These are phyloP conservation scores for Scaptomyza reducta DNA, from an alignment of 2,888 invertebrate genomes.

Conservation along the genomic window DNA sequence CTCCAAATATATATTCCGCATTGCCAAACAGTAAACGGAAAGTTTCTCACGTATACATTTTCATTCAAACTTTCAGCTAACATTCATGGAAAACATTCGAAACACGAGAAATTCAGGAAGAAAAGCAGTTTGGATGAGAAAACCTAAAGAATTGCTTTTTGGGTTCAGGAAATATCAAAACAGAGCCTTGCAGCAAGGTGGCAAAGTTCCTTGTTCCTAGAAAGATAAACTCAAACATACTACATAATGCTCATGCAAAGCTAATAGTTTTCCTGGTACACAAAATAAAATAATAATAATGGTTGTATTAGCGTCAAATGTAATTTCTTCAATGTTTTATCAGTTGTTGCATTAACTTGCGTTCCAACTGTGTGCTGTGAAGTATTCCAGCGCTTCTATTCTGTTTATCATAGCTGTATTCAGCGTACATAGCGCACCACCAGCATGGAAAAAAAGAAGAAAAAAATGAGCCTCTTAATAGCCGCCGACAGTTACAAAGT, in stretches of 20 bases:
- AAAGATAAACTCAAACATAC: background rate
- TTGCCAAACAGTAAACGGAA: no score
- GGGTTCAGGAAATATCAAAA: background rate
- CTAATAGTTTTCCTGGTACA: no score
- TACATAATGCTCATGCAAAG: background rate
- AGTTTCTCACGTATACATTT: no score
- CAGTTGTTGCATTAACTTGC: no score
- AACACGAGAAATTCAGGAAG: background rate
- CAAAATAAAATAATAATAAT: no score
- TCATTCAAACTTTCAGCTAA: no score
- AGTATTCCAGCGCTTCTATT: background rate
- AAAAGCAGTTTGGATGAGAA: background rate
- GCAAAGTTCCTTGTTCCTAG: background rate
- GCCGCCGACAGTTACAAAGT: conserved; percentile 83
- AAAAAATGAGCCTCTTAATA: conserved; percentile 81
- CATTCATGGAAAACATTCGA: no score
- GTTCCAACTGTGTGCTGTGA: no score
- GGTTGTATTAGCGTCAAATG: no score
- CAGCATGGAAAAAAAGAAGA: conserved; percentile 48
- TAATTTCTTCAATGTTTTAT: no score
- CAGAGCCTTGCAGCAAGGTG: background rate
- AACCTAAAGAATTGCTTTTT: background rate
- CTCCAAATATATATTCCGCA: no score
- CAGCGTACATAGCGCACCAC: conserved; percentile 53
- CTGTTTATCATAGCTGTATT: background rate